phyloP scores from a whole-genome alignment of 1,140 invertebrate genomes.

The Physella acuta region DNA sequence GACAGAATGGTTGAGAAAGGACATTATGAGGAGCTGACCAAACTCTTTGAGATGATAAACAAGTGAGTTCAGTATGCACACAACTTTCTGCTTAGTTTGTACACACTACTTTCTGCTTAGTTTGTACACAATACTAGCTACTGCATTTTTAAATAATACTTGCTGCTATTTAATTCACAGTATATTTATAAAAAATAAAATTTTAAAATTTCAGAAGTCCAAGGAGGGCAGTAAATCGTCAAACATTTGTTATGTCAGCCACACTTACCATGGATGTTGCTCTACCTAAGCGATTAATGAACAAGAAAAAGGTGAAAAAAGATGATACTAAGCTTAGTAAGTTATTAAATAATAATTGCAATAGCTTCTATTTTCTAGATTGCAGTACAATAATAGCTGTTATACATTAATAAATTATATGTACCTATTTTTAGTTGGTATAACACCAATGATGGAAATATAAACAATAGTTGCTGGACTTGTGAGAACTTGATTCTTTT shows the following conservation, averaged over 20 bases:
- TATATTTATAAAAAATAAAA: conserved; percentile 2
- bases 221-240: conserved; percentile 63
- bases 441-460: background rate
- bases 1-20: conserved; percentile 96
- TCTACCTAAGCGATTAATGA: conserved; percentile 73
- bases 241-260: conserved; percentile 97
- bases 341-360: conserved; percentile 9
- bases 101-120: background rate
- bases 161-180: no score
- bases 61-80: conserved; percentile 29
- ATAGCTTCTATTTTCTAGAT: no score
- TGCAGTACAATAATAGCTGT: no score
- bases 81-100: background rate
- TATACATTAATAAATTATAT: background rate
- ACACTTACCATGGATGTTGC: conserved; percentile 89
- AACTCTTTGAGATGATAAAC: conserved; percentile 81
- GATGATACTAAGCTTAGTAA: conserved; percentile 49
- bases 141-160: conserved; percentile 2
- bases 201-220: conserved; percentile 9
- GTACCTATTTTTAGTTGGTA: background rate
- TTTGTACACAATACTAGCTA: no score
- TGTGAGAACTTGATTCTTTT: no score
- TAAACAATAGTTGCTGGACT: background rate
- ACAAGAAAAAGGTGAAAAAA: conserved; percentile 67
- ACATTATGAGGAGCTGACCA: conserved; percentile 90